phyloP scores from a whole-genome alignment of 2,113 vertebrate genomes.

The Cyanoderma ruficeps region DNA sequence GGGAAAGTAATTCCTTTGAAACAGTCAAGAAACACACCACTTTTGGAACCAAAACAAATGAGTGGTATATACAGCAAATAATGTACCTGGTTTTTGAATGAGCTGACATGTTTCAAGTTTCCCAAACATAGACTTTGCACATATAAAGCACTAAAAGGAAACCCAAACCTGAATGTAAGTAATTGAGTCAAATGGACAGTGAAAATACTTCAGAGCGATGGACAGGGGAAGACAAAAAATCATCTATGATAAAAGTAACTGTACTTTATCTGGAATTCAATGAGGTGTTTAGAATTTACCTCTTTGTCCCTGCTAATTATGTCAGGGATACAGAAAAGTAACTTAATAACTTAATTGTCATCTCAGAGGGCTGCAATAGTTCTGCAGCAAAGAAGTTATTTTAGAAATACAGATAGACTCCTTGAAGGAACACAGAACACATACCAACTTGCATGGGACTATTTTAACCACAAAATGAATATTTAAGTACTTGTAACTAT shows the following conservation, averaged over 20 bases:
- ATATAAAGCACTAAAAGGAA: neutral
- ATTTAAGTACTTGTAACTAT: neutral
- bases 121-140: neutral
- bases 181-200: neutral
- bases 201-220: neutral
- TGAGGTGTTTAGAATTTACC: neutral
- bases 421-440: neutral
- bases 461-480: neutral
- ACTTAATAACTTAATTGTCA: neutral
- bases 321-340: neutral
- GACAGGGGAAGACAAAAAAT: neutral
- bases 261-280: neutral
- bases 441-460: neutral
- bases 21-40: neutral
- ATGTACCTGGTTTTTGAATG: neutral
- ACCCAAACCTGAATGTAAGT: neutral
- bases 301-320: neutral
- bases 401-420: neutral
- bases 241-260: neutral
- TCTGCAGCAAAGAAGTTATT: neutral
- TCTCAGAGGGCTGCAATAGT: neutral
- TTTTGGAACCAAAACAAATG: neutral
- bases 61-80: neutral
- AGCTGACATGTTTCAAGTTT: neutral
- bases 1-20: neutral